These are phyloP conservation scores for Bolborhynchus lineola DNA, from an alignment of 2,113 vertebrate species.

Conservation along the genomic window DNA sequence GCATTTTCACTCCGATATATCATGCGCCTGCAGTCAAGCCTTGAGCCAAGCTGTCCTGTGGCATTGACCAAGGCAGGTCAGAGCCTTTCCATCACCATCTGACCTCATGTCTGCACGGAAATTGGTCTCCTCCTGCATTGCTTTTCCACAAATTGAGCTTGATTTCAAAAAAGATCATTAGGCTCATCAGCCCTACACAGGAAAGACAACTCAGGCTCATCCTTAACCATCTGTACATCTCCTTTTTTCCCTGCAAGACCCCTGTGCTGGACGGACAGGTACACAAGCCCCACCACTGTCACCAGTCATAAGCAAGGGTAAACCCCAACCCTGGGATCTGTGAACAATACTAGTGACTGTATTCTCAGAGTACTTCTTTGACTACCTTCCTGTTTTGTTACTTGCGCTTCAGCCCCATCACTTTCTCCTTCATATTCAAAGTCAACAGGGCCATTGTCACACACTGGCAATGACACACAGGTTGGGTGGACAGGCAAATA, in stretches of 20 bases:
- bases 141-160: background rate
- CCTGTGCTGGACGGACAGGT: rapidly evolving
- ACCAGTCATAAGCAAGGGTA: background rate
- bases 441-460: background rate
- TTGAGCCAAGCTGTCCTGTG: background rate
- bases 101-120: rapidly evolving
- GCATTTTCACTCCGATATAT: background rate
- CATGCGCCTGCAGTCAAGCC: rapidly evolving
- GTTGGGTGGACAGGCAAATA: background rate
- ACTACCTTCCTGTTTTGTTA: background rate
- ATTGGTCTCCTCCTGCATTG: background rate
- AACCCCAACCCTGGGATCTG: background rate
- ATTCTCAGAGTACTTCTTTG: background rate
- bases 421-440: background rate
- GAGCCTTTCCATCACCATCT: background rate
- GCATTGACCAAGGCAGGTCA: background rate
- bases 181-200: background rate
- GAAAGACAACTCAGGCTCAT: background rate
- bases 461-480: rapidly evolving
- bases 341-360: rapidly evolving
- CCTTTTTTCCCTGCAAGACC: background rate
- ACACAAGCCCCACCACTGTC: rapidly evolving
- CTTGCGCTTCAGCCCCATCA: background rate
- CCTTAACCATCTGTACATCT: background rate
- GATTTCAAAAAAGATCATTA: background rate